phyloP scores from a whole-genome alignment of 2,888 invertebrate species.

The Trichopria drosophilae region DNA sequence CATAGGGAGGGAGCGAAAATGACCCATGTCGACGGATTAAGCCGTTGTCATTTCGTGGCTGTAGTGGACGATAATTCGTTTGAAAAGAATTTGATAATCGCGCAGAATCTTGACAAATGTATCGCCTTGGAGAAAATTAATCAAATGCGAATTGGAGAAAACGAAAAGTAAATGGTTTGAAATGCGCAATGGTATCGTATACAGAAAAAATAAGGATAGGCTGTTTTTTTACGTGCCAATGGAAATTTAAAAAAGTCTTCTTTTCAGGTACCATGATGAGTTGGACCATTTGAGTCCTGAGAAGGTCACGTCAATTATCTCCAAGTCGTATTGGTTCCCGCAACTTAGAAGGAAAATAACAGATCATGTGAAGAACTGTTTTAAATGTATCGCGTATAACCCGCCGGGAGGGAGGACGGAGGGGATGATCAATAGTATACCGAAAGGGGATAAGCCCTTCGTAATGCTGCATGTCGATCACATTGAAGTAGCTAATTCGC shows the following conservation, averaged over 20 bases:
- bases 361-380: slow-evolving; percentile 18
- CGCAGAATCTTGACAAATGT: no score
- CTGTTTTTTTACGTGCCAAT: slow-evolving; percentile 7
- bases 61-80: slow-evolving; percentile 3
- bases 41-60: slow-evolving; percentile 1
- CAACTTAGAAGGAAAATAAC: slow-evolving; percentile 1
- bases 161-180: no score
- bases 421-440: slow-evolving; percentile 32
- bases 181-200: slow-evolving; percentile 21
- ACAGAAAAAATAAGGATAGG: slow-evolving; percentile 3
- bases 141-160: no score
- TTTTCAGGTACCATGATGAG: neutral
- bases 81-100: neutral
- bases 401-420: slow-evolving; percentile 25
- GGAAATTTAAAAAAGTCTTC: slow-evolving; percentile 6
- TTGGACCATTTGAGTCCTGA: slow-evolving; percentile 6
- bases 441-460: slow-evolving; percentile 28
- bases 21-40: no score
- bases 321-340: slow-evolving; percentile 10
- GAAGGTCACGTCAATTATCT: no score
- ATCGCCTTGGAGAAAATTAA: neutral
- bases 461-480: slow-evolving; percentile 32
- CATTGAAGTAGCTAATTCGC: slow-evolving; percentile 15
- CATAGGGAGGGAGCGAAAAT: no score
- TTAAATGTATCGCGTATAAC: slow-evolving; percentile 39